Evolutionary conservation across 2,888 invertebrate genomes (phyloP).

Genomic region (Apotomis capreana): DNA sequence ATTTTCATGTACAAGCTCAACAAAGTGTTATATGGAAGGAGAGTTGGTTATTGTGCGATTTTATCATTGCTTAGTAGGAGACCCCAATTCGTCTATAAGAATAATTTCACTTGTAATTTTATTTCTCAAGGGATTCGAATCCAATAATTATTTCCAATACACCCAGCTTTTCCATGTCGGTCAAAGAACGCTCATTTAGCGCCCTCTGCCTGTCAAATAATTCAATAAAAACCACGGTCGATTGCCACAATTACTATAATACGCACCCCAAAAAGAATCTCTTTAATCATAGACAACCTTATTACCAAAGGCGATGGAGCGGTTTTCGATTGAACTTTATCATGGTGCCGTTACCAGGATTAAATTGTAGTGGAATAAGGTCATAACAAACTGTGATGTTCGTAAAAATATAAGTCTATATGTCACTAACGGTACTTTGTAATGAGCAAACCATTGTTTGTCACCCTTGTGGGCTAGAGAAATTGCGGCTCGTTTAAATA

Average conservation of each 20-base stretch:
- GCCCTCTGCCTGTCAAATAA: conserved; percentile 35
- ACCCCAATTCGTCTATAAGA: no score
- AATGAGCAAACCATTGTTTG: conserved; percentile 54
- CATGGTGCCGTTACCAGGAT: conserved; percentile 6
- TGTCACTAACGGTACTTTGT: neutral
- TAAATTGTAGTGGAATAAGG: neutral
- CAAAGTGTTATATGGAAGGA: no score
- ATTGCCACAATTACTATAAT: conserved; percentile 31
- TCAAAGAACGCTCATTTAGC: conserved; percentile 26
- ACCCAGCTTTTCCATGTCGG: conserved; percentile 6
- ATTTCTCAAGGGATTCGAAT: conserved; percentile 1
- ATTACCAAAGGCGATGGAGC: neutral
- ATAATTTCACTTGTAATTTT: neutral
- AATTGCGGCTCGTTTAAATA: conserved; percentile 38
- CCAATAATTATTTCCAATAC: conserved; percentile 6
- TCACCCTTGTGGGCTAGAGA: conserved; percentile 47
- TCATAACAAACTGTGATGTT: neutral
- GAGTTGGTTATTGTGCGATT: no score
- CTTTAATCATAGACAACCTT: neutral
- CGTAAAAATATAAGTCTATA: neutral
- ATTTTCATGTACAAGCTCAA: no score
- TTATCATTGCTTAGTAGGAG: no score
- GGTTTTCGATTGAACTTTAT: neutral
- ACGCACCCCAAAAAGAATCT: conserved; percentile 1
- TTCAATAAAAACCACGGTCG: conserved; percentile 31